Evolutionary conservation across 2,113 vertebrate genomes (phyloP).

Genomic region (Condylura cristata): DNA sequence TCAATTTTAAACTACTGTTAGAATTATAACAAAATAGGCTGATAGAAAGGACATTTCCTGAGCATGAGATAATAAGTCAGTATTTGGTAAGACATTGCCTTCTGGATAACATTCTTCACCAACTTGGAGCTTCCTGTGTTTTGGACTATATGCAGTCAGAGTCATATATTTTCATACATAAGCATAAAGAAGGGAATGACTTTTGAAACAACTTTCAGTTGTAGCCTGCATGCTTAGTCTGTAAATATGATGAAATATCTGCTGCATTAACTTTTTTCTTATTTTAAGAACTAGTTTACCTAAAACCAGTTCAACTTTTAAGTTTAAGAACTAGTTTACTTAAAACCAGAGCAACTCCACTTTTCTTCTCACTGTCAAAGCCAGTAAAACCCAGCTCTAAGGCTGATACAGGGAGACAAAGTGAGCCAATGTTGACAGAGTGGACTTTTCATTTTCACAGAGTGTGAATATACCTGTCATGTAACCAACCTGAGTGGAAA

Average conservation of each 20-base stretch:
- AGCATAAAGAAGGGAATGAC: background rate
- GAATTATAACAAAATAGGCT: background rate
- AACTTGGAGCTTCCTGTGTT: conserved; percentile 35
- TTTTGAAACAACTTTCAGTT: background rate
- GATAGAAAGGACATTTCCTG: background rate
- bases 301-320: background rate
- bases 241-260: background rate
- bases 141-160: conserved; percentile 36
- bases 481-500: background rate
- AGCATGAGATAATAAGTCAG: conserved; percentile 16
- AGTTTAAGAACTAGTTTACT: background rate
- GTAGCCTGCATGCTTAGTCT: background rate
- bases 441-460: background rate
- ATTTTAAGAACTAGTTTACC: background rate
- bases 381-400: background rate
- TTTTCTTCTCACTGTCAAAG: background rate
- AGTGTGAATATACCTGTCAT: background rate
- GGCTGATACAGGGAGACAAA: accelerated
- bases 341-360: background rate
- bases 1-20: background rate
- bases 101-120: conserved; percentile 30
- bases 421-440: background rate
- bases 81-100: background rate
- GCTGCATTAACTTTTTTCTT: background rate
- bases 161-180: background rate